Evolutionary conservation across 2,113 vertebrate species (phyloP).

Genomic region (Solenodon paradoxus): DNA sequence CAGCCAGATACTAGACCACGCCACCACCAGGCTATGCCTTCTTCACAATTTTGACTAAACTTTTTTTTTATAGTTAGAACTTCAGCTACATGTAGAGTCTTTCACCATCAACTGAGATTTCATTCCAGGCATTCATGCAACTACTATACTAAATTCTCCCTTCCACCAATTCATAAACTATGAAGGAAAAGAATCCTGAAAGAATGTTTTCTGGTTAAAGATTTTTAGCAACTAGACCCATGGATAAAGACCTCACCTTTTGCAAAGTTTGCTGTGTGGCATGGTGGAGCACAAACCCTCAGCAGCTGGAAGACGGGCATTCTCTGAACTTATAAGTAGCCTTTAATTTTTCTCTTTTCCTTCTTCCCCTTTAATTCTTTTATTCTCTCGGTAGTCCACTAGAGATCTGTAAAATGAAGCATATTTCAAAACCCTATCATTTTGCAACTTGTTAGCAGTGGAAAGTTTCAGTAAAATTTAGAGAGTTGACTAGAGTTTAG

Average conservation of each 20-base stretch:
- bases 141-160: background rate
- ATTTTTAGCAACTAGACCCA: background rate
- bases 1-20: too few relatives aligned
- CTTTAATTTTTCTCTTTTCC: background rate
- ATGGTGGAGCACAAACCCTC: background rate
- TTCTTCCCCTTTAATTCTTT: background rate
- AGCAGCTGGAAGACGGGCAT: background rate
- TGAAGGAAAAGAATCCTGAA: background rate
- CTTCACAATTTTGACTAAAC: background rate
- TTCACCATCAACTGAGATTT: background rate
- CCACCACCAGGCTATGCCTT: too few relatives aligned
- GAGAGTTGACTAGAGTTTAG: background rate
- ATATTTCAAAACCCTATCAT: background rate
- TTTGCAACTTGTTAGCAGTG: background rate
- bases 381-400: background rate
- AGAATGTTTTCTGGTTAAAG: background rate
- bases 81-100: background rate
- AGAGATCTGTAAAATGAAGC: background rate
- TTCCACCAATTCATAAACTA: background rate
- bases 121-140: background rate
- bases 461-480: background rate
- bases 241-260: background rate
- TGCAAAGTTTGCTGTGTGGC: background rate
- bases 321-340: background rate
- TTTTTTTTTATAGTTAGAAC: conserved; percentile 1